phyloP scores from a whole-genome alignment of 2,888 invertebrate genomes.

The Mamestra brassicae region DNA sequence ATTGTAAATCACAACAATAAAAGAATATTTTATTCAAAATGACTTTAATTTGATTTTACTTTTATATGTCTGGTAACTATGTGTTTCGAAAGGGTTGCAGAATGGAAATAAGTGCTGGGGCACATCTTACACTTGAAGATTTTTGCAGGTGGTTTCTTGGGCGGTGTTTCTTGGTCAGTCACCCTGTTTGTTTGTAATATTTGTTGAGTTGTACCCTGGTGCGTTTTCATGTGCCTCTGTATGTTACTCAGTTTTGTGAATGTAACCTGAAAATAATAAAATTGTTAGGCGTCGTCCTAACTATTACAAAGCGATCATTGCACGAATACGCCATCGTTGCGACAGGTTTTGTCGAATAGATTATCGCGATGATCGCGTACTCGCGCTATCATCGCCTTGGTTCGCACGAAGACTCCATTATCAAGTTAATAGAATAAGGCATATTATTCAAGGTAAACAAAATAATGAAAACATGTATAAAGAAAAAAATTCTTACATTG shows the following conservation, averaged over 20 bases:
- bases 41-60: constrained; percentile 64
- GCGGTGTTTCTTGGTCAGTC: constrained; percentile 47
- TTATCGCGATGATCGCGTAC: no score
- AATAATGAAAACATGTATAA: not conserved
- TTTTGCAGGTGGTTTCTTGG: constrained; percentile 45
- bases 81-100: constrained; percentile 83
- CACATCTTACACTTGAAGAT: constrained; percentile 85
- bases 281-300: not conserved
- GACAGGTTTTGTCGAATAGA: no score
- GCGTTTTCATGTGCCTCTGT: constrained; percentile 79
- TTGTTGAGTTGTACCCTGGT: constrained; percentile 63
- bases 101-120: constrained; percentile 78
- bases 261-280: constrained; percentile 75
- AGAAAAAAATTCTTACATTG: constrained; percentile 74
- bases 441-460: not conserved
- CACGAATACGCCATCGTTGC: no score
- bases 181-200: constrained; percentile 41
- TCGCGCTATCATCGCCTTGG: no score
- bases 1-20: constrained; percentile 46
- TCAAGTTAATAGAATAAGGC: not conserved
- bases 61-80: constrained; percentile 83
- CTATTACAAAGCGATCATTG: no score
- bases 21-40: constrained; percentile 21
- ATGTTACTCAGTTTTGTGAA: constrained; percentile 75
- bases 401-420: not conserved